Conservation (phyloP, 2,888 invertebrate species). For the Cephus spinipes region DNA sequence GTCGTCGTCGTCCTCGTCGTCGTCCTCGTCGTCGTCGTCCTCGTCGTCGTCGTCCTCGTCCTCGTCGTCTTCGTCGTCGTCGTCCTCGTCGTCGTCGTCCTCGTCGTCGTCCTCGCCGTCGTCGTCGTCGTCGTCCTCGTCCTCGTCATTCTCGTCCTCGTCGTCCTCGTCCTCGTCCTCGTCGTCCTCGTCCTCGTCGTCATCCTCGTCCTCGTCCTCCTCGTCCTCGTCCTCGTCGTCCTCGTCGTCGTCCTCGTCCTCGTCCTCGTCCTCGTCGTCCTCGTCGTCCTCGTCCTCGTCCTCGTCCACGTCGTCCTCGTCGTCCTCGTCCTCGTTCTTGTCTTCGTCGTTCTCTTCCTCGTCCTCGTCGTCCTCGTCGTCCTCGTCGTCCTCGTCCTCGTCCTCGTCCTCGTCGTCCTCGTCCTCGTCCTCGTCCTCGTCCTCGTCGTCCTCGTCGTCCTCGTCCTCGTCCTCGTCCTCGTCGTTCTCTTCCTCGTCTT, state of each 20-base stretch:
- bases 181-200: not conserved
- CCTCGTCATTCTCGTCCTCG: too few species aligned
- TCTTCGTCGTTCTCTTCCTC: too few species aligned
- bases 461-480: slow-evolving; percentile 1
- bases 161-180: not conserved
- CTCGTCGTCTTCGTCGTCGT: too few species aligned
- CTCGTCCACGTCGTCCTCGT: not conserved
- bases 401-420: slow-evolving; percentile 1
- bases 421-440: slow-evolving; percentile 1
- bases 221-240: too few species aligned
- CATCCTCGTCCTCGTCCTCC: too few species aligned
- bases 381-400: slow-evolving; percentile 1
- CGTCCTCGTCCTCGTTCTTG: too few species aligned
- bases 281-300: not conserved
- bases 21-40: slow-evolving; percentile 1
- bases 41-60: too few species aligned
- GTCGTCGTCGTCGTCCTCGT: too few species aligned
- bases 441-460: not conserved
- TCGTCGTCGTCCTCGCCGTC: not conserved
- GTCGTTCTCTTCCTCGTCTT: too few species aligned
- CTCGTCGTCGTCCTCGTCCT: too few species aligned
- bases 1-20: not conserved
- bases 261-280: not conserved
- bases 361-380: slow-evolving; percentile 6
- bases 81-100: too few species aligned